These are phyloP conservation scores for Yponomeuta malinellus DNA, from an alignment of 2,888 invertebrate genomes.

Conservation along the genomic window DNA sequence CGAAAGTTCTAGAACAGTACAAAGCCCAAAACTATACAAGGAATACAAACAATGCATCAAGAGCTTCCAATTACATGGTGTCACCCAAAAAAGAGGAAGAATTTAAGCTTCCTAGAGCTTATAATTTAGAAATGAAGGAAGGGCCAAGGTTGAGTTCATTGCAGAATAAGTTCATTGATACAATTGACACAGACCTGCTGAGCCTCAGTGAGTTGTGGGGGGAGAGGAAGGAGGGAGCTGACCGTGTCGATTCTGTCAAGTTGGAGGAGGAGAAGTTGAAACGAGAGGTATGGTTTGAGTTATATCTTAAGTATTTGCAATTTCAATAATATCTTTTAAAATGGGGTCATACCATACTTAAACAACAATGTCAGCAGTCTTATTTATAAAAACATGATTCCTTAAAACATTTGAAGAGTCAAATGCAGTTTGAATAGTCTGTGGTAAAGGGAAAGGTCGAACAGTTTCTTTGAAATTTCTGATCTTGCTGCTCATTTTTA, in stretches of 20 bases:
- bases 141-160: constrained; percentile 32
- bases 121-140: constrained; percentile 29
- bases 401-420: too few species aligned
- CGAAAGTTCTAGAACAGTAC: constrained; percentile 63
- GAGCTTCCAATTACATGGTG: constrained; percentile 37
- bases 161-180: constrained; percentile 47
- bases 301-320: too few species aligned
- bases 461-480: too few species aligned
- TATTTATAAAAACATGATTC: too few species aligned
- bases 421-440: too few species aligned
- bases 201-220: constrained; percentile 82
- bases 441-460: too few species aligned
- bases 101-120: constrained; percentile 48
- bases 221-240: constrained; percentile 52
- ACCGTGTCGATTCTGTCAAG: constrained; percentile 55
- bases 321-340: neutral
- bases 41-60: constrained; percentile 25
- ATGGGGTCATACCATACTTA: neutral
- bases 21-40: constrained; percentile 47
- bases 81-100: constrained; percentile 51
- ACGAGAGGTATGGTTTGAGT: constrained; percentile 77
- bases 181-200: constrained; percentile 62
- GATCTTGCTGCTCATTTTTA: too few species aligned
- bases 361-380: too few species aligned
- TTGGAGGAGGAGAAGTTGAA: constrained; percentile 86